Evolutionary conservation across 2,113 vertebrate genomes (phyloP).

Genomic region (Leptodactylus fuscus): DNA sequence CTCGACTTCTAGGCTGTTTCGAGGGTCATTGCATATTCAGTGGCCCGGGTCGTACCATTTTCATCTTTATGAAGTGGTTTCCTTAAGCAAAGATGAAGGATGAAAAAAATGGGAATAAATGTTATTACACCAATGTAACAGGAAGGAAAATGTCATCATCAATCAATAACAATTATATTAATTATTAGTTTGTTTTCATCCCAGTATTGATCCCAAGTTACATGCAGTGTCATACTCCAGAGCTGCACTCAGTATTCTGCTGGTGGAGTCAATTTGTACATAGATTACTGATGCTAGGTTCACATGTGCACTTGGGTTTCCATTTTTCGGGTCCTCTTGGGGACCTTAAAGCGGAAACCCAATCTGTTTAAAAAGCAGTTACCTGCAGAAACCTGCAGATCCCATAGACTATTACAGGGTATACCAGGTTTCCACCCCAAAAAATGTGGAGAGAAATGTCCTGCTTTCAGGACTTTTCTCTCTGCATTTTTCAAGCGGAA

Average conservation of each 20-base stretch:
- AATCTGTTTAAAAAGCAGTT: no score
- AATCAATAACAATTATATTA: neutral
- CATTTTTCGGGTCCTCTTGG: no score
- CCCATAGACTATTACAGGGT: no score
- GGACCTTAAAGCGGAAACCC: no score
- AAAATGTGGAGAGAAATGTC: no score
- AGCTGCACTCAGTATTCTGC: conserved; percentile 1
- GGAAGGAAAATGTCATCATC: neutral
- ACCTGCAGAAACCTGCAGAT: no score
- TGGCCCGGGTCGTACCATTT: conserved; percentile 87
- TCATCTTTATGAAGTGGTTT: conserved; percentile 97
- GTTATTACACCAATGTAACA: neutral
- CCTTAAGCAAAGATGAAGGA: conserved; percentile 71
- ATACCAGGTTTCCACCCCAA: no score
- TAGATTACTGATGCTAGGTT: no score
- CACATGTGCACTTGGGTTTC: no score
- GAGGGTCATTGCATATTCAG: conserved; percentile 96
- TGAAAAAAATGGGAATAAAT: neutral
- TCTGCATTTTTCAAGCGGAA: no score
- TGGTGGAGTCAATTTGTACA: neutral
- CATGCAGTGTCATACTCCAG: neutral
- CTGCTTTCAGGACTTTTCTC: no score
- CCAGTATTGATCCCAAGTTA: neutral
- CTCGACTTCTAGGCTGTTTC: conserved; percentile 88
- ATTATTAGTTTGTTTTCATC: no score